phyloP scores from a whole-genome alignment of 2,113 vertebrate genomes.

The Corythornis cristatus region DNA sequence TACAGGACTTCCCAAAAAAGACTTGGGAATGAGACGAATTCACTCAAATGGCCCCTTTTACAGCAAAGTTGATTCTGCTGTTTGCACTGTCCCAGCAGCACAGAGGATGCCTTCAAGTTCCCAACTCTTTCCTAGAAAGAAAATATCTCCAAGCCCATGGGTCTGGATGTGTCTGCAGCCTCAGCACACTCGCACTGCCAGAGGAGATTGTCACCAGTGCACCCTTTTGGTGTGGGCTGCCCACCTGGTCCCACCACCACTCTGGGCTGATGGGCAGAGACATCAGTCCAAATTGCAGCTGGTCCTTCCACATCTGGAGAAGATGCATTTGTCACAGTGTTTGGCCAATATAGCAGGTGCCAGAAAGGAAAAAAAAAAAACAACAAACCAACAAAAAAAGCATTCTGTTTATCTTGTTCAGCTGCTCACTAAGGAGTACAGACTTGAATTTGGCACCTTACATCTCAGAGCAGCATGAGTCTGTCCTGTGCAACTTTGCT shows the following conservation, averaged over 20 bases:
- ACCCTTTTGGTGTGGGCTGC: rapidly evolving
- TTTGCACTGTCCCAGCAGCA: not conserved
- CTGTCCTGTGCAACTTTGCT: not conserved
- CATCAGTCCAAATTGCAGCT: not conserved
- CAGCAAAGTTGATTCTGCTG: not conserved
- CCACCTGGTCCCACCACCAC: rapidly evolving
- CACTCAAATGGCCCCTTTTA: constrained; percentile 11
- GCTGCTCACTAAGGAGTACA: not conserved
- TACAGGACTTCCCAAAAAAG: constrained; percentile 22
- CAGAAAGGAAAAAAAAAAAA: not conserved
- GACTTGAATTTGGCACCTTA: constrained; percentile 49
- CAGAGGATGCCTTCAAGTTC: not conserved
- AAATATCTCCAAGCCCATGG: rapidly evolving
- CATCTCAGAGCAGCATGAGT: not conserved
- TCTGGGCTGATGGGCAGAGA: not conserved
- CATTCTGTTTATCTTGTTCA: constrained; percentile 36
- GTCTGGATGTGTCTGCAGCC: rapidly evolving
- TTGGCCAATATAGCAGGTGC: not conserved
- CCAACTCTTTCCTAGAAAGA: constrained; percentile 1
- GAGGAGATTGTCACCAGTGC: rapidly evolving
- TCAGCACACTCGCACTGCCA: rapidly evolving
- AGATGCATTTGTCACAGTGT: not conserved
- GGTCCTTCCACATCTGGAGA: not conserved
- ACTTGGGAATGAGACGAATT: not conserved
- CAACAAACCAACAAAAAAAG: not conserved